Percentiles rank a stretch among this genome's conserved stretches.
phyloP scores from a whole-genome alignment of 2,113 vertebrate genomes.

The zebrafish (Danio rerio) region DNA sequence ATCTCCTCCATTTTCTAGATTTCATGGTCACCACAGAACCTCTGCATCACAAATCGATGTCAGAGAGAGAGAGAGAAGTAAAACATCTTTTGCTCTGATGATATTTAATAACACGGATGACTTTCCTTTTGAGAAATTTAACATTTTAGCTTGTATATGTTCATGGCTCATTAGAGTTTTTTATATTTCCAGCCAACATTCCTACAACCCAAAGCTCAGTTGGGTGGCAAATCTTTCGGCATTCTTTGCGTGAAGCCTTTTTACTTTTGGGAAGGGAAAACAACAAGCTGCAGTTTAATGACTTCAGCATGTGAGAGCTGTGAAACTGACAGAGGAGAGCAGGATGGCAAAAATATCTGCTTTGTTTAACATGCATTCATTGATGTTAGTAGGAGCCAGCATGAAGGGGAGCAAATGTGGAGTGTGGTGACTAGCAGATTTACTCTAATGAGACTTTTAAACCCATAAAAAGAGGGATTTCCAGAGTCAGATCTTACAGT shows the following conservation, averaged over 20 bases:
- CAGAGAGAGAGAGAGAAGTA: not conserved
- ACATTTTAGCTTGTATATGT: slow-evolving; percentile 5
- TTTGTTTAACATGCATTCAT: slow-evolving; percentile 23
- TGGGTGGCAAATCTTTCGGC: slow-evolving; percentile 37
- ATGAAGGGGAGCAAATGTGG: not conserved
- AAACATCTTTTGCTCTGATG: not conserved
- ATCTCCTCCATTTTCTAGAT: slow-evolving; percentile 2
- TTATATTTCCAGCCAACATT: slow-evolving; percentile 20
- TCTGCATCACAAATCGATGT: not conserved
- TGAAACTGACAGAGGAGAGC: slow-evolving; percentile 22
- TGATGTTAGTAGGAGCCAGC: not conserved
- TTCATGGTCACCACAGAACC: not conserved
- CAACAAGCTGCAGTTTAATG: slow-evolving; percentile 39
- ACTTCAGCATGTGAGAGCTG: slow-evolving; percentile 39
- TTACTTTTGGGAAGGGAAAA: slow-evolving; percentile 32
- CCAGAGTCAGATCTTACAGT: not conserved
- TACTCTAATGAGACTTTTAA: not conserved
- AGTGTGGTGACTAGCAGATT: not conserved
- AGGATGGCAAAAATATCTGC: slow-evolving; percentile 25
- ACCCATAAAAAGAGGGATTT: slow-evolving; percentile 3
- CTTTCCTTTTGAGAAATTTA: slow-evolving; percentile 1
- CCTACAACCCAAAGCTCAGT: slow-evolving; percentile 23
- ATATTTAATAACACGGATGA: not conserved
- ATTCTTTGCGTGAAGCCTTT: slow-evolving; percentile 26
- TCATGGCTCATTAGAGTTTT: slow-evolving; percentile 21